Evolutionary conservation across 2,797 vertebrate genomes (phyloP).

Genomic region (Pseudochirops corinnae): DNA sequence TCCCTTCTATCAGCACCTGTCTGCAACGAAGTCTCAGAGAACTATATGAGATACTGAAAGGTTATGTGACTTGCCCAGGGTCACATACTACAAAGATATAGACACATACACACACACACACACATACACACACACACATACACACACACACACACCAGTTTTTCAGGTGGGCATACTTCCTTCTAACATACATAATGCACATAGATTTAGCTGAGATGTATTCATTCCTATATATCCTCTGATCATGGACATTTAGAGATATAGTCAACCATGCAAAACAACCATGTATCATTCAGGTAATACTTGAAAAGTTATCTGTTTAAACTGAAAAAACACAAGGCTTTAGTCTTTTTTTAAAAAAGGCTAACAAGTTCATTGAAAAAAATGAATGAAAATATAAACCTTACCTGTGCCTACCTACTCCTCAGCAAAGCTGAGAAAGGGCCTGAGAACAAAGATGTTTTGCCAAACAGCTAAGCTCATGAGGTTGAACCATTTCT

Average conservation of each 20-base stretch:
- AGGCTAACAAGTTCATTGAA: not conserved
- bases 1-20: not conserved
- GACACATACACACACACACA: not conserved
- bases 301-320: not conserved
- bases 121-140: too few relatives aligned
- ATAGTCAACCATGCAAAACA: not conserved
- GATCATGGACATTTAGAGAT: not conserved
- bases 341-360: not conserved
- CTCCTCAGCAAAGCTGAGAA: not conserved
- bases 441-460: not conserved
- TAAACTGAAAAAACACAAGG: not conserved
- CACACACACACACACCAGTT: accelerated
- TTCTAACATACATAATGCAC: not conserved
- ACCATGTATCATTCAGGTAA: not conserved
- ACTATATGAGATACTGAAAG: not conserved
- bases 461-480: not conserved
- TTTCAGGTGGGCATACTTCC: not conserved
- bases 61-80: not conserved
- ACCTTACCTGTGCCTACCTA: not conserved
- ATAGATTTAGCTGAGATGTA: not conserved
- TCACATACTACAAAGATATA: not conserved
- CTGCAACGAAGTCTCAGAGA: not conserved
- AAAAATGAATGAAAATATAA: not conserved
- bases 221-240: not conserved
- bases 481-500: not conserved